These are phyloP conservation scores for Ypsolopha sequella DNA, from an alignment of 2,888 invertebrate species.

Conservation along the genomic window DNA sequence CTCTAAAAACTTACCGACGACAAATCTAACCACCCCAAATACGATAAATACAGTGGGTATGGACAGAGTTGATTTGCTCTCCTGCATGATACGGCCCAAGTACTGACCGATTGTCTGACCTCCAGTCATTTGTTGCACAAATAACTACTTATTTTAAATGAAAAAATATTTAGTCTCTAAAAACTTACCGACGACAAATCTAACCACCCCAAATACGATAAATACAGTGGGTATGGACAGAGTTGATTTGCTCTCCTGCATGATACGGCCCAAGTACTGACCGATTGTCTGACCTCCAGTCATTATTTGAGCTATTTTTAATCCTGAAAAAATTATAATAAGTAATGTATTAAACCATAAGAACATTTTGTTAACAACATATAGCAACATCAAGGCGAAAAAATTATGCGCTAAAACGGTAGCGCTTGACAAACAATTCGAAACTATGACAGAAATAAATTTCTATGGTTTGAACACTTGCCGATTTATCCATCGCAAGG, in stretches of 20 bases:
- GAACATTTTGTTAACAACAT: too few species aligned
- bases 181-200: conserved; percentile 40
- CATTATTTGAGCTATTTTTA: conserved; percentile 42
- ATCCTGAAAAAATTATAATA: conserved; percentile 24
- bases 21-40: conserved; percentile 40
- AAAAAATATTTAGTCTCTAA: background rate
- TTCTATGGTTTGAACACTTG: too few species aligned
- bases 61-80: conserved; percentile 27
- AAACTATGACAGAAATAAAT: too few species aligned
- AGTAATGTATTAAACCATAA: too few species aligned
- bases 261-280: conserved; percentile 45
- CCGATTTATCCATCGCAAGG: too few species aligned
- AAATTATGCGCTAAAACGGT: too few species aligned
- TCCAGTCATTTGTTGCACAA: conserved; percentile 41
- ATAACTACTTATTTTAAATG: background rate
- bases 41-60: conserved; percentile 35
- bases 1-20: conserved; percentile 31
- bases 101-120: conserved; percentile 39
- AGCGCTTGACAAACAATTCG: too few species aligned
- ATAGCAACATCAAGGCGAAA: too few species aligned
- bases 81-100: conserved; percentile 41
- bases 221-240: conserved; percentile 30
- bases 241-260: conserved; percentile 33
- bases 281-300: conserved; percentile 37
- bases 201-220: conserved; percentile 40